Percentiles rank a stretch among this genome's conserved stretches.
Conservation (phyloP, 2,113 vertebrate genomes). For the Eptesicus fuscus region DNA sequence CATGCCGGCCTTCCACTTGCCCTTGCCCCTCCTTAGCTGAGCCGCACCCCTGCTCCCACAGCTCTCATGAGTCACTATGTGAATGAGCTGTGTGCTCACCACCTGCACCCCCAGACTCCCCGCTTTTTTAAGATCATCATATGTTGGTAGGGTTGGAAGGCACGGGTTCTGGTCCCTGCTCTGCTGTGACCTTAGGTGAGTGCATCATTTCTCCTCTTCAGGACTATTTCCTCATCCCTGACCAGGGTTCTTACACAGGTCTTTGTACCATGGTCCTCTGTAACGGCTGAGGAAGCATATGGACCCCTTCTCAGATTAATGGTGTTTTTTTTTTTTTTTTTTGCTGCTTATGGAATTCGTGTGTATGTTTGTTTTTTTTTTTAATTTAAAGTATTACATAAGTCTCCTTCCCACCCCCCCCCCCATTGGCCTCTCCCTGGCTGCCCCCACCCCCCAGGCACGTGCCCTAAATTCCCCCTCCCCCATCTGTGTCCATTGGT, state of each 20-base stretch:
- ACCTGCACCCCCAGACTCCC: accelerated
- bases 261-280: neutral
- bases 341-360: too few relatives aligned
- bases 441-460: too few relatives aligned
- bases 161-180: neutral
- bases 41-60: neutral
- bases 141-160: neutral
- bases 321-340: neutral
- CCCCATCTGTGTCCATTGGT: too few relatives aligned
- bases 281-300: neutral
- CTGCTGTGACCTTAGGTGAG: neutral
- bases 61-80: accelerated
- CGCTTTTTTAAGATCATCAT: neutral
- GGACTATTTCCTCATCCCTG: neutral
- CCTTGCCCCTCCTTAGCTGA: neutral
- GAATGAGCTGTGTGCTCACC: neutral
- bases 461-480: too few relatives aligned
- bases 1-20: neutral
- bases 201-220: neutral
- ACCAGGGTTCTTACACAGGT: neutral
- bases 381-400: too few relatives aligned
- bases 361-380: too few relatives aligned
- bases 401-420: too few relatives aligned
- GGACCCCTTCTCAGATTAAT: neutral
- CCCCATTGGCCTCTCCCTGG: too few relatives aligned